phyloP scores from a whole-genome alignment of 2,797 vertebrate genomes.

The Onychomys leucogaster region DNA sequence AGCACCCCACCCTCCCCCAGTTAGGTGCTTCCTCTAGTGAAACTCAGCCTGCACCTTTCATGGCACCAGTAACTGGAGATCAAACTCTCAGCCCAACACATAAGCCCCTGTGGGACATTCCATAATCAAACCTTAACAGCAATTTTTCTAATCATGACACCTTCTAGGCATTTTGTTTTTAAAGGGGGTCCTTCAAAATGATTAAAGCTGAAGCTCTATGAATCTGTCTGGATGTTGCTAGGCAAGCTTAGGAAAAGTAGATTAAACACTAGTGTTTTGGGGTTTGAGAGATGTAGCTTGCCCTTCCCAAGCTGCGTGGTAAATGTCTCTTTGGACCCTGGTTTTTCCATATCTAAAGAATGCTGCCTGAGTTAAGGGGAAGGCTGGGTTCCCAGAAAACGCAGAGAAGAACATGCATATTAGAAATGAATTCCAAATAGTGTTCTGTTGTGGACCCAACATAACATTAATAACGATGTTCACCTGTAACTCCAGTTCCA shows the following conservation, averaged over 20 bases:
- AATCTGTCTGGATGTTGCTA: not conserved
- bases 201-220: not conserved
- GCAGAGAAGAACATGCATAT: not conserved
- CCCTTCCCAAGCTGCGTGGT: not conserved
- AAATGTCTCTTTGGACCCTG: not conserved
- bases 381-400: not conserved
- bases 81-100: not conserved
- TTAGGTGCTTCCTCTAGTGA: not conserved
- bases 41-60: too few species aligned
- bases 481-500: not conserved
- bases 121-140: not conserved
- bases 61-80: not conserved
- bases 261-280: not conserved
- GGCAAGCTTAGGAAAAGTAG: not conserved
- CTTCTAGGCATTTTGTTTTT: not conserved
- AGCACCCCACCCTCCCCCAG: too few species aligned
- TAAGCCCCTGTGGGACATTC: not conserved
- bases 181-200: constrained; percentile 18
- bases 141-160: not conserved
- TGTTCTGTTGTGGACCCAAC: not conserved
- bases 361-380: not conserved
- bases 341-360: constrained; percentile 1
- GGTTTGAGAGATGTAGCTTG: not conserved
- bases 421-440: constrained; percentile 1
- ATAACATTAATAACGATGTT: not conserved